A percentile compares a stretch with the other conserved stretches of the same genome.
Evolutionary conservation across 2,888 invertebrate genomes (phyloP).

Genomic region (Pocota personata): DNA sequence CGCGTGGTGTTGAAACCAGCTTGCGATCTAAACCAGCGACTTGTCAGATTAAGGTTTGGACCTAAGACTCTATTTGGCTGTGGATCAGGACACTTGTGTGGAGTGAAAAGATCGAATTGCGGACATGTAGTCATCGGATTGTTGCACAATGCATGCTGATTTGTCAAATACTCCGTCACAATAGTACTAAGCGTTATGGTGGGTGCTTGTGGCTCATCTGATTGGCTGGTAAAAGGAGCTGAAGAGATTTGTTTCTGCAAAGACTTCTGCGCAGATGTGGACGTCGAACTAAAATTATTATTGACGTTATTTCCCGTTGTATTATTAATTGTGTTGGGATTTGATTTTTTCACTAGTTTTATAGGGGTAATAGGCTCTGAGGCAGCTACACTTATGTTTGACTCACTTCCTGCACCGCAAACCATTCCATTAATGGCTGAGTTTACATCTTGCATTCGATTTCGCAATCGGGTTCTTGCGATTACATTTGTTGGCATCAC

Average conservation of each 20-base stretch:
- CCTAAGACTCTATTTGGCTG: conserved; percentile 83
- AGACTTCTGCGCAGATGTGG: conserved; percentile 77
- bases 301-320: conserved; percentile 29
- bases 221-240: conserved; percentile 83
- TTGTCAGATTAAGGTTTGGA: conserved; percentile 88
- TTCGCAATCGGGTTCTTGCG: conserved; percentile 79
- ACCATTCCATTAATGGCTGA: conserved; percentile 75
- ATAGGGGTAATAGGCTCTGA: conserved; percentile 77
- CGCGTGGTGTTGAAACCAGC: conserved; percentile 85
- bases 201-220: conserved; percentile 81
- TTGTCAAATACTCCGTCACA: conserved; percentile 97
- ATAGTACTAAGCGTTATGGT: conserved; percentile 92
- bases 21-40: conserved; percentile 85
- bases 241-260: conserved; percentile 84
- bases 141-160: conserved; percentile 98
- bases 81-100: conserved; percentile 98
- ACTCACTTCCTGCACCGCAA: conserved; percentile 25
- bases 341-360: conserved; percentile 78
- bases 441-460: conserved; percentile 80
- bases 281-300: conserved; percentile 67
- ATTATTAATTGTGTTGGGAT: conserved; percentile 41
- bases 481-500: conserved; percentile 77
- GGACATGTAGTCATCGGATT: conserved; percentile 99
- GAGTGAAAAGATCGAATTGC: conserved; percentile 96
- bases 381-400: conserved; percentile 68